These are phyloP conservation scores for Ctenopoma multispine DNA, from an alignment of 2,797 vertebrate species.

Conservation along the genomic window DNA sequence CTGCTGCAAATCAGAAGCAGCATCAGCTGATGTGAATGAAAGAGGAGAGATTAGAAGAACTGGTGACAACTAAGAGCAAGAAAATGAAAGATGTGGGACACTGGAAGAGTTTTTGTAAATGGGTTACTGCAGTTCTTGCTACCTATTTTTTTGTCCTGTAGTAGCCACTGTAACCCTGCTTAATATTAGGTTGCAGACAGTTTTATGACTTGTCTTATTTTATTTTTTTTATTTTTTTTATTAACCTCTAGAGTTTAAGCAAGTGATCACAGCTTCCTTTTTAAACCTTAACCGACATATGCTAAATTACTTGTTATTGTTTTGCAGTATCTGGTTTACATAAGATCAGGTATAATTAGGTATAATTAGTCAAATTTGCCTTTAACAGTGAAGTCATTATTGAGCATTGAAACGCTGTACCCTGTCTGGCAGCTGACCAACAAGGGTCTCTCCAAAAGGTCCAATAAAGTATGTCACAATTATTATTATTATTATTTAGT, in stretches of 20 bases:
- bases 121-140: constrained; percentile 30
- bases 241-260: background rate
- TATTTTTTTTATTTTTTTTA: too few relatives aligned
- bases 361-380: background rate
- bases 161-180: background rate
- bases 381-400: background rate
- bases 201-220: background rate
- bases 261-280: background rate
- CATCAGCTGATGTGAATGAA: constrained; percentile 43
- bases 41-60: constrained; percentile 46
- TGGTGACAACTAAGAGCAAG: constrained; percentile 37
- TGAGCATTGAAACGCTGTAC: too few relatives aligned
- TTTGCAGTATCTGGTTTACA: background rate
- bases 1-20: constrained; percentile 39
- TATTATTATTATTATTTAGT: too few relatives aligned
- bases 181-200: constrained; percentile 11
- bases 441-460: too few relatives aligned
- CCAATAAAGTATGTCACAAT: too few relatives aligned
- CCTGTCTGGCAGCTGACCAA: too few relatives aligned
- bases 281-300: too few relatives aligned
- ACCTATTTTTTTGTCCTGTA: constrained; percentile 10
- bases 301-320: background rate
- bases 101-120: constrained; percentile 31
- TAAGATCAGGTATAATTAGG: too few relatives aligned
- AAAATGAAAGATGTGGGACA: constrained; percentile 46